phyloP scores from a whole-genome alignment of 2,888 invertebrate species.

The Torymus auratus region DNA sequence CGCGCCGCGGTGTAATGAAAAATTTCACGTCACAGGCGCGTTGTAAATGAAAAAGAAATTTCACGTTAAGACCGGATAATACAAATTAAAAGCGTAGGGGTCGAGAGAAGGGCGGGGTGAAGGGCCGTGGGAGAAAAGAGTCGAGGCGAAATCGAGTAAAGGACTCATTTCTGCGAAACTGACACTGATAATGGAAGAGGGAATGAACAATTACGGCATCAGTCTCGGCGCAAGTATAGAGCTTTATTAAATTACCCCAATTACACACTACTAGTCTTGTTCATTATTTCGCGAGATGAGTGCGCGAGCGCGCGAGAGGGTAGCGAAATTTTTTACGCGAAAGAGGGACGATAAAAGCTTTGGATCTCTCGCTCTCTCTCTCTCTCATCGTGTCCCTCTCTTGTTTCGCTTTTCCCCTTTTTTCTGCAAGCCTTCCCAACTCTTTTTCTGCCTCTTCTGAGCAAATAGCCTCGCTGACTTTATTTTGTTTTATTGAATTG shows the following conservation, averaged over 20 bases:
- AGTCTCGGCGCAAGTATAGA: conserved; percentile 22
- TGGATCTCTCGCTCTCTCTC: too few relatives aligned
- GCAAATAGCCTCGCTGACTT: conserved; percentile 11
- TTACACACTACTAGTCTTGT: conserved; percentile 44
- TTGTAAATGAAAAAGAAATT: too few relatives aligned
- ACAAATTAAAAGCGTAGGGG: too few relatives aligned
- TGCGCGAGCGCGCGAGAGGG: neutral
- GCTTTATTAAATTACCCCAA: conserved; percentile 50
- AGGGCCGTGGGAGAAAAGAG: too few relatives aligned
- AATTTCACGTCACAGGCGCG: too few relatives aligned
- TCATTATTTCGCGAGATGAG: conserved; percentile 47
- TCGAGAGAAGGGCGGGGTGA: too few relatives aligned
- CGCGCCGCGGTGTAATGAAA: too few relatives aligned
- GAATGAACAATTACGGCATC: conserved; percentile 52
- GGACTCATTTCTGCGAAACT: conserved; percentile 44
- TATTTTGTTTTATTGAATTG: conserved; percentile 4
- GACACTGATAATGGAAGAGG: conserved; percentile 53
- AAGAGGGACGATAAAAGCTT: conserved; percentile 26
- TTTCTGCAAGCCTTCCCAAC: neutral
- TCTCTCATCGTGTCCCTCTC: neutral
- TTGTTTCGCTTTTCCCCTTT: neutral
- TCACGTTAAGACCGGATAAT: too few relatives aligned
- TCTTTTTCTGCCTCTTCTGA: neutral
- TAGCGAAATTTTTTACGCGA: conserved; percentile 31
- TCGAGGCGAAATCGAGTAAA: conserved; percentile 35